Base-by-base conservation (phyloP, 2,113 vertebrate species). In the Spermophilus dauricus region DNA sequence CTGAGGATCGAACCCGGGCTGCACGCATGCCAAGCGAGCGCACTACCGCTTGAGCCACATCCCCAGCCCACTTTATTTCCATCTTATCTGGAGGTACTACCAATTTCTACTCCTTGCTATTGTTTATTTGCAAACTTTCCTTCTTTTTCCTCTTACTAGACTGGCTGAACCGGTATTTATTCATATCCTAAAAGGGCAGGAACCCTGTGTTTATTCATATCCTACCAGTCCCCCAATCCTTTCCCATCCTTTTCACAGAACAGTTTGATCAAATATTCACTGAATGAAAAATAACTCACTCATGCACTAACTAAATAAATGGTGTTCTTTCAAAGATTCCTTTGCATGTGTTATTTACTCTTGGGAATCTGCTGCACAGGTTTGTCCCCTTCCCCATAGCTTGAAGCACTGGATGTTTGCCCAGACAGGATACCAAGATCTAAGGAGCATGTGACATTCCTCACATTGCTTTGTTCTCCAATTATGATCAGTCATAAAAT, bases 371-470 rank as follows among this genome's bases (percentile, higher is more conserved):
- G 87, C 65, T 75, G 67, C 83, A 39, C 84, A 91, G 61, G 92
- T 78, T 24, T 78, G 82, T 34, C 70, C 56, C 39, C 53, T 37
- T 73, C 58, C 91, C 61, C 86, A 75, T 39, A 72, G 80, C 67
- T 70, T 86, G 61, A 61, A 86, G 39, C 56, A 5, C 75, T 96
- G 97, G 95, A 78, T 94, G n/a, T 86, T 92, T 93, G 97, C 92
- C 95, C 83, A 96, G 95, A 89, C 89, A 92, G 86, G 65, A 97
- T 86, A 89, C 80, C 37, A 70, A 95, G 96, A 90, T 95, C 91
- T 85, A 58, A 97, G 73, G 75, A 87, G 75, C 80, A 53, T 28
- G 32, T 58, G 94, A 87, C 95, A 95, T 97, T 96, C 92, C 53
- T 96, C 32, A 4, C 26, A 82, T 80, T 75, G 80, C 84, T 97